Percentiles rank a stretch among this genome's conserved stretches.
phyloP scores from a whole-genome alignment of 2,797 vertebrate species.

The Erpetoichthys calabaricus region DNA sequence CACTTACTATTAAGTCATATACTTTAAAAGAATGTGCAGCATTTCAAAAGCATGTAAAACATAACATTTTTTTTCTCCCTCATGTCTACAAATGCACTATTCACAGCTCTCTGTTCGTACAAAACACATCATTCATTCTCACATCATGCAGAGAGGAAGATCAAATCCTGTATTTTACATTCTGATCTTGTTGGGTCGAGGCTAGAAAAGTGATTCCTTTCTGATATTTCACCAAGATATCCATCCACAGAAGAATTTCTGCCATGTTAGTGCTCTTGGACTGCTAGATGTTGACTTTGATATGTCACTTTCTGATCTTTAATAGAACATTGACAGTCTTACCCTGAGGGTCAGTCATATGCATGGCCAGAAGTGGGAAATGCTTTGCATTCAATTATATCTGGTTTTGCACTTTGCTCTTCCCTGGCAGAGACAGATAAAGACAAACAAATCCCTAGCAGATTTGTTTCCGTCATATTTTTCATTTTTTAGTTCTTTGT shows the following conservation, averaged over 20 bases:
- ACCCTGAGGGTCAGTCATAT: constrained; percentile 66
- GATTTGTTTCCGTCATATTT: constrained; percentile 35
- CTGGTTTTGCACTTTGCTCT: constrained; percentile 51
- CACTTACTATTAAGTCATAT: too few species aligned
- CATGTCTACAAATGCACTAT: constrained; percentile 79
- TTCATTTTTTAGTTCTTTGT: constrained; percentile 54
- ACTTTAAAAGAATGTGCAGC: constrained; percentile 16
- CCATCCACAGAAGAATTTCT: constrained; percentile 61
- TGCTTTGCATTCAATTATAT: constrained; percentile 79
- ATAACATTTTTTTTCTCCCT: constrained; percentile 72
- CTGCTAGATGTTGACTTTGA: constrained; percentile 76
- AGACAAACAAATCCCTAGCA: constrained; percentile 63
- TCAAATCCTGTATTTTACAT: constrained; percentile 78
- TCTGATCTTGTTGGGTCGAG: constrained; percentile 65
- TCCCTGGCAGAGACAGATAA: constrained; percentile 49
- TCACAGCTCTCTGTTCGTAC: constrained; percentile 77
- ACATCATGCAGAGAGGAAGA: constrained; percentile 79
- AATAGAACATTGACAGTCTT: constrained; percentile 73
- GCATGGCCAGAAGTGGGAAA: constrained; percentile 56
- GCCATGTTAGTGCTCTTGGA: constrained; percentile 59
- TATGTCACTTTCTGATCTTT: constrained; percentile 89
- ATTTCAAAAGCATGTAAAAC: constrained; percentile 65
- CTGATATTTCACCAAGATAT: constrained; percentile 64
- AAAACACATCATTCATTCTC: constrained; percentile 80
- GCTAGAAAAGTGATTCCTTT: constrained; percentile 70